phyloP scores from a whole-genome alignment of 2,888 invertebrate species.

The Tetheella fluctuosa region DNA sequence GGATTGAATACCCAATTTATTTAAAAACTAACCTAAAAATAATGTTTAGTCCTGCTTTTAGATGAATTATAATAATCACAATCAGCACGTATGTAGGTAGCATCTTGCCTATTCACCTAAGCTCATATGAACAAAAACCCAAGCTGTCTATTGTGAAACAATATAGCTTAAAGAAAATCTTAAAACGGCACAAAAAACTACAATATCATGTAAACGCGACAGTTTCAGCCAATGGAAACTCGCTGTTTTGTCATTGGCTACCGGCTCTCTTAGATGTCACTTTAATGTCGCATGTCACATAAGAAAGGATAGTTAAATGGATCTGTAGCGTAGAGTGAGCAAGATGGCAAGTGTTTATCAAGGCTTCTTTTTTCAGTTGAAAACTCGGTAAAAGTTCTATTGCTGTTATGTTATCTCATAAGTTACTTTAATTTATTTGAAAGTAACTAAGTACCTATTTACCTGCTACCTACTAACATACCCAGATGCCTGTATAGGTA shows the following conservation, averaged over 20 bases:
- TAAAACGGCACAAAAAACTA: neutral
- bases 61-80: no score
- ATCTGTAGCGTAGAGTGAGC: slow-evolving; percentile 27
- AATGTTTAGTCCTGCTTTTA: no score
- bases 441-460: no score
- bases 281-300: slow-evolving; percentile 62
- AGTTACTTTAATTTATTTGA: no score
- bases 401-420: neutral
- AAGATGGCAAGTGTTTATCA: slow-evolving; percentile 35
- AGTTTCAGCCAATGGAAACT: slow-evolving; percentile 60
- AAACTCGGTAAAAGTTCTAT: neutral
- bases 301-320: slow-evolving; percentile 41
- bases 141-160: no score
- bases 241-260: slow-evolving; percentile 58
- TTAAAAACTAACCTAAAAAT: no score
- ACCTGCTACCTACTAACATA: no score
- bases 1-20: no score
- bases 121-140: neutral
- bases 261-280: slow-evolving; percentile 63
- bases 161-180: neutral
- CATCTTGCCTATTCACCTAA: no score
- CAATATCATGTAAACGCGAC: slow-evolving; percentile 42
- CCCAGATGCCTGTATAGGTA: no score
- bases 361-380: slow-evolving; percentile 27
- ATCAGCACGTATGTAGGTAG: no score